Percentiles rank a stretch among this genome's conserved stretches.
Evolutionary conservation across 1,140 invertebrate species (phyloP).

Genomic region (Microplitis demolitor): DNA sequence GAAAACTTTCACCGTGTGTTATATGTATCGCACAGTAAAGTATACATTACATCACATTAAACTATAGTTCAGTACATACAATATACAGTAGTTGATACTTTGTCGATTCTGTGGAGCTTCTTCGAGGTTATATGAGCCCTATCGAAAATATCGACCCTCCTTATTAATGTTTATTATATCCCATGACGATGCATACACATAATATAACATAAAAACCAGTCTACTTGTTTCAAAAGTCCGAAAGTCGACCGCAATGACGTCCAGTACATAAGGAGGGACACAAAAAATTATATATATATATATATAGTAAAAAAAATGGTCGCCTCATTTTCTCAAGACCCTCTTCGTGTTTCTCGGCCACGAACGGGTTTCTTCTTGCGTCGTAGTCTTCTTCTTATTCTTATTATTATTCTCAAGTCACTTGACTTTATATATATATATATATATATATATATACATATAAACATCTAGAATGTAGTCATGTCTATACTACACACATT

Average conservation of each 20-base stretch:
- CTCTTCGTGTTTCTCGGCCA: conserved; percentile 26
- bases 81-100: too few species aligned
- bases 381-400: conserved; percentile 6
- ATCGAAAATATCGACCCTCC: conserved; percentile 15
- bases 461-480: background rate
- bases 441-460: too few species aligned
- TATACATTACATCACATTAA: background rate
- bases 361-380: conserved; percentile 21
- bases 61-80: too few species aligned
- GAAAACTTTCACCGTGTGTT: background rate
- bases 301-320: conserved; percentile 8
- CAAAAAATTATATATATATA: conserved; percentile 8
- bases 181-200: conserved; percentile 8
- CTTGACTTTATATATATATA: too few species aligned
- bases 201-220: conserved; percentile 19
- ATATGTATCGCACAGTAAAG: background rate
- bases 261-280: background rate
- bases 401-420: background rate
- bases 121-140: background rate
- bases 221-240: conserved; percentile 15
- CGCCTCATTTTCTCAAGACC: conserved; percentile 28
- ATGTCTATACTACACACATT: background rate
- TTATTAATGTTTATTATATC: conserved; percentile 6
- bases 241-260: conserved; percentile 24
- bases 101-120: too few species aligned